Evolutionary conservation across 2,797 vertebrate genomes (phyloP).

Genomic region (Tarsius wallacei): DNA sequence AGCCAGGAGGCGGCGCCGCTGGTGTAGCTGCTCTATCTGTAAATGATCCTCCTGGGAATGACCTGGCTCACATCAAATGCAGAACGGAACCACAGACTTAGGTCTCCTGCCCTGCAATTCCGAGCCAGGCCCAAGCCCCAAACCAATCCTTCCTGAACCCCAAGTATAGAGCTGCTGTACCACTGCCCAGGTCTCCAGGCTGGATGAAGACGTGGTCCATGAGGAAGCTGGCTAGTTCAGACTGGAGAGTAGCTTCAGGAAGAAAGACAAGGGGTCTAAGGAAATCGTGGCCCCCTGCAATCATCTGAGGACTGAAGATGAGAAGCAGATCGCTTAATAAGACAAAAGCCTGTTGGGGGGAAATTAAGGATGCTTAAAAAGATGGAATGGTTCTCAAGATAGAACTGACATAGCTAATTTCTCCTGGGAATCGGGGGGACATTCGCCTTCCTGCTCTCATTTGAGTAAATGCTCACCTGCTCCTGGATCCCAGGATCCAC

Average conservation of each 20-base stretch:
- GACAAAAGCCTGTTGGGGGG: constrained; percentile 92
- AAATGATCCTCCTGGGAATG: constrained; percentile 83
- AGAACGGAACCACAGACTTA: constrained; percentile 37
- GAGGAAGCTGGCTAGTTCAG: constrained; percentile 95
- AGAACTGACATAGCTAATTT: neutral
- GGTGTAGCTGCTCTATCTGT: constrained; percentile 91
- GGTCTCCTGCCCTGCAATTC: neutral
- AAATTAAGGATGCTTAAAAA: neutral
- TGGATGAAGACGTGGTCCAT: constrained; percentile 94
- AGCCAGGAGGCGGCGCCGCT: constrained; percentile 93
- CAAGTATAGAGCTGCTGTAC: constrained; percentile 48
- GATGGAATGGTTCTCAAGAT: neutral
- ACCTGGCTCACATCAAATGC: constrained; percentile 60
- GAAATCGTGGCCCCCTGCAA: constrained; percentile 72
- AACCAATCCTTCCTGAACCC: neutral
- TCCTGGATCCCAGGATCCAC: constrained; percentile 90
- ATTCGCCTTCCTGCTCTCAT: neutral
- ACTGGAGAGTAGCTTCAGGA: constrained; percentile 92
- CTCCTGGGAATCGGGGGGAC: neutral
- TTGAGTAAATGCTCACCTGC: constrained; percentile 87
- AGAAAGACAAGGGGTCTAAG: constrained; percentile 88
- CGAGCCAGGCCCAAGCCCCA: constrained; percentile 17
- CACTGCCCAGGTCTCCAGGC: constrained; percentile 57
- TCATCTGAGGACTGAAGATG: constrained; percentile 89
- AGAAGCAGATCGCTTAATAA: constrained; percentile 95